Percentiles rank a stretch among this genome's conserved stretches.
Evolutionary conservation across 2,113 vertebrate genomes (phyloP).

Genomic region (Lucifuga dentata): DNA sequence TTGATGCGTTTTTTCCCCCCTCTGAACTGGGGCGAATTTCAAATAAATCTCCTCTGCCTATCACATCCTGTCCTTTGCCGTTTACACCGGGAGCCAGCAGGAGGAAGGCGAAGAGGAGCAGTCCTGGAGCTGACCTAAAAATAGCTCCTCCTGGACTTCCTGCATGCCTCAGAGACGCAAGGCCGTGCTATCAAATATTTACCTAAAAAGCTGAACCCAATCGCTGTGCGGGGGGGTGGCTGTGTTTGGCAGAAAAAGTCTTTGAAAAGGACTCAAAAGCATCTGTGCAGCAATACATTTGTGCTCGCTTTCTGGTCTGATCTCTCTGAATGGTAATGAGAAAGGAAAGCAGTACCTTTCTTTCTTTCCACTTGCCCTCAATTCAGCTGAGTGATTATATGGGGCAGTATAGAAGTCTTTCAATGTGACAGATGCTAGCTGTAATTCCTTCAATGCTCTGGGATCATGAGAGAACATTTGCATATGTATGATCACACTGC

Average conservation of each 20-base stretch:
- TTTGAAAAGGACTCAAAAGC: constrained; percentile 69
- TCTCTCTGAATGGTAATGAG: constrained; percentile 43
- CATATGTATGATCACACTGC: constrained; percentile 77
- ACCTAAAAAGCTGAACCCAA: constrained; percentile 63
- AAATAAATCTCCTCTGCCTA: constrained; percentile 68
- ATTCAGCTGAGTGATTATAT: constrained; percentile 76
- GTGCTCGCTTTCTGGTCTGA: constrained; percentile 15
- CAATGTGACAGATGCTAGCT: constrained; percentile 70
- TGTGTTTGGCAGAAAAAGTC: constrained; percentile 55
- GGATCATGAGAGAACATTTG: constrained; percentile 73
- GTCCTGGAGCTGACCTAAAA: constrained; percentile 77
- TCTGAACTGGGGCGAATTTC: constrained; percentile 72
- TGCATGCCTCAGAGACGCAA: constrained; percentile 56
- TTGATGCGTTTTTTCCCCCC: constrained; percentile 33
- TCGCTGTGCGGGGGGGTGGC: constrained; percentile 29
- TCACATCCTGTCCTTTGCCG: constrained; percentile 57
- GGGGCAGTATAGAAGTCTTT: constrained; percentile 66
- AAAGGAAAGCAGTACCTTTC: constrained; percentile 50
- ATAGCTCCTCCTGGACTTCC: constrained; percentile 61
- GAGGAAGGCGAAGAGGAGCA: constrained; percentile 23
- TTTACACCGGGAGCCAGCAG: constrained; percentile 22
- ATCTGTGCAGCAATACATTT: constrained; percentile 57
- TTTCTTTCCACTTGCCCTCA: constrained; percentile 73
- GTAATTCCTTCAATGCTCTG: constrained; percentile 70
- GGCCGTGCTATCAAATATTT: constrained; percentile 76